A percentile compares a stretch with the other conserved stretches of the same genome.
phyloP scores from a whole-genome alignment of 2,888 invertebrate genomes.

The Syritta pipiens region DNA sequence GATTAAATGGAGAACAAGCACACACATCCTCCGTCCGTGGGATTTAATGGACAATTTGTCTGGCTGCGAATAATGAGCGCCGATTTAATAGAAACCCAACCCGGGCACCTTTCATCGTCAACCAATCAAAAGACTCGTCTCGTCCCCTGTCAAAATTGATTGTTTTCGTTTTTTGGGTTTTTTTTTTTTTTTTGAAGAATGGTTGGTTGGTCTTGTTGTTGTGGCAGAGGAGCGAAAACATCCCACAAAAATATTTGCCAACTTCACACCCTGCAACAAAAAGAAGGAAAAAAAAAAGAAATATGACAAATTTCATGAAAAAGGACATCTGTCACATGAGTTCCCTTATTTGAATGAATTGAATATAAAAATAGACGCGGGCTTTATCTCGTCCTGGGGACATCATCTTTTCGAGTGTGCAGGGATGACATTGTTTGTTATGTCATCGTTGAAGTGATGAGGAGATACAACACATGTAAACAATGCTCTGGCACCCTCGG shows the following conservation, averaged over 20 bases:
- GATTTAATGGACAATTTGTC: slow-evolving; percentile 48
- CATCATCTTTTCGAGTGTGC: slow-evolving; percentile 6
- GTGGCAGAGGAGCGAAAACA: slow-evolving; percentile 33
- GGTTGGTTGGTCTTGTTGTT: not conserved
- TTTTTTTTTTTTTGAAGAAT: not conserved
- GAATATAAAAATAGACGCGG: slow-evolving; percentile 2
- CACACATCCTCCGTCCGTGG: too few relatives aligned
- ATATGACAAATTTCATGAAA: not conserved
- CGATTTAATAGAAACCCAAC: slow-evolving; percentile 21
- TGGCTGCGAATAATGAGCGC: slow-evolving; percentile 7
- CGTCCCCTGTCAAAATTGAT: not conserved
- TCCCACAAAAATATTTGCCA: slow-evolving; percentile 68
- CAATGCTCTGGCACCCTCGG: too few relatives aligned
- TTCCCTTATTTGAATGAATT: slow-evolving; percentile 7
- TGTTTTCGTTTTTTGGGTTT: too few relatives aligned
- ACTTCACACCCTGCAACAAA: slow-evolving; percentile 44
- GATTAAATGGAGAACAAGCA: slow-evolving; percentile 35
- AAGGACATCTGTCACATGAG: slow-evolving; percentile 26
- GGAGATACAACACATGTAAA: slow-evolving; percentile 7
- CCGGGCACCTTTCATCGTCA: slow-evolving; percentile 36
- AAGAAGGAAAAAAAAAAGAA: too few relatives aligned
- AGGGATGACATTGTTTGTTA: not conserved
- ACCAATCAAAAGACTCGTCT: slow-evolving; percentile 53
- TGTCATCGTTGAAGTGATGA: slow-evolving; percentile 8
- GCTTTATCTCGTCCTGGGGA: slow-evolving; percentile 36